Evolutionary conservation across 1,140 invertebrate genomes (phyloP).

Genomic region (Nymphalis io): DNA sequence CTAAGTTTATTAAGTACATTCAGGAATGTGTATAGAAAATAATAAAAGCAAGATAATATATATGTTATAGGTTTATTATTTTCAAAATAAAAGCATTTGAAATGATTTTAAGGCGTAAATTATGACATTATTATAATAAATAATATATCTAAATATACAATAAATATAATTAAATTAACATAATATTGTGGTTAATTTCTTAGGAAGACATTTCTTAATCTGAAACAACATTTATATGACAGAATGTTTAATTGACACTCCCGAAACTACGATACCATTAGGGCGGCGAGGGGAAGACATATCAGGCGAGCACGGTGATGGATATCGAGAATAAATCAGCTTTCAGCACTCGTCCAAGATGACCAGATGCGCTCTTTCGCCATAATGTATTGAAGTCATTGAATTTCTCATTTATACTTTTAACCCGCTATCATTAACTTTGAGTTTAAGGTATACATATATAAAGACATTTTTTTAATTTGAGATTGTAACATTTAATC

Average conservation of each 20-base stretch:
- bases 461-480: no score
- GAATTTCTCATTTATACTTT: conserved; percentile 10
- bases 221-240: conserved; percentile 19
- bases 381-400: conserved; percentile 53
- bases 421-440: background rate
- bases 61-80: no score
- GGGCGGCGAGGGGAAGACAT: conserved; percentile 57
- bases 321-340: conserved; percentile 73
- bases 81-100: no score
- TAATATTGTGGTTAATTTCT: background rate
- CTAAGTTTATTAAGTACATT: no score
- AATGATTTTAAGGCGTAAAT: no score
- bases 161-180: background rate
- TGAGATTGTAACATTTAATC: no score
- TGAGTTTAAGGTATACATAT: background rate
- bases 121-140: no score
- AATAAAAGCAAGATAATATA: no score
- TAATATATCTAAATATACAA: no score
- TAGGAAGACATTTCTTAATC: no score
- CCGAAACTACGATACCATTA: conserved; percentile 34
- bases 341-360: conserved; percentile 59
- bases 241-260: conserved; percentile 44
- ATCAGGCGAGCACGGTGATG: conserved; percentile 68
- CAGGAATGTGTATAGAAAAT: no score
- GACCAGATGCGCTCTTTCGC: conserved; percentile 60